phyloP scores from a whole-genome alignment of 2,888 invertebrate species.

The Cantharis rufa region DNA sequence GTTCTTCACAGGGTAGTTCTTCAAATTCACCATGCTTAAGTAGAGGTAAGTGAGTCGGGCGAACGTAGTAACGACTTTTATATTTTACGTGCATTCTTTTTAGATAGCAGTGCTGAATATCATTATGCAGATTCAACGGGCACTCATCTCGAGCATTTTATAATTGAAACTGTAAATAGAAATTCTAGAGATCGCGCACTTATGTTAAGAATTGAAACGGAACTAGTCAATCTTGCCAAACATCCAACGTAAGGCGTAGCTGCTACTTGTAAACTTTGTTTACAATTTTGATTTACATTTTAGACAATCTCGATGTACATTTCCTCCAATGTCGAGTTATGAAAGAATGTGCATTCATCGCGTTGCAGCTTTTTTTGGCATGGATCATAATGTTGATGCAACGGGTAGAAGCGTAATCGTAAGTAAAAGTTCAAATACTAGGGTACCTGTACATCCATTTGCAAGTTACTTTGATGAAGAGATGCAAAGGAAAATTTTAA shows the following conservation, averaged over 20 bases:
- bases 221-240: slow-evolving; percentile 80
- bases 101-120: slow-evolving; percentile 74
- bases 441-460: slow-evolving; percentile 73
- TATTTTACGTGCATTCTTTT: slow-evolving; percentile 28
- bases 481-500: slow-evolving; percentile 77
- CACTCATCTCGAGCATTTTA: slow-evolving; percentile 84
- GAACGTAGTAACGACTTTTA: background rate
- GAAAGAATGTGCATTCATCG: slow-evolving; percentile 95
- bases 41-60: slow-evolving; percentile 59
- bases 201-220: slow-evolving; percentile 85
- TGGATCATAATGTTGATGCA: slow-evolving; percentile 91
- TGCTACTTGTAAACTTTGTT: slow-evolving; percentile 4
- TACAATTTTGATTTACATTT: slow-evolving; percentile 1
- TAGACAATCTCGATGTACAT: slow-evolving; percentile 47
- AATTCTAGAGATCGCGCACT: slow-evolving; percentile 86
- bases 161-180: slow-evolving; percentile 88
- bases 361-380: slow-evolving; percentile 89
- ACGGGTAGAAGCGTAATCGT: slow-evolving; percentile 82
- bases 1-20: slow-evolving; percentile 56
- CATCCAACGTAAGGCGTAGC: slow-evolving; percentile 71
- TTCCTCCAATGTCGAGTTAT: slow-evolving; percentile 93
- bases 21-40: slow-evolving; percentile 62
- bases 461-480: slow-evolving; percentile 72
- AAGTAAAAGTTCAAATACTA: slow-evolving; percentile 74
- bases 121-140: slow-evolving; percentile 76